phyloP scores from a whole-genome alignment of 2,888 invertebrate species.

The Callyntrura guangdongensis region DNA sequence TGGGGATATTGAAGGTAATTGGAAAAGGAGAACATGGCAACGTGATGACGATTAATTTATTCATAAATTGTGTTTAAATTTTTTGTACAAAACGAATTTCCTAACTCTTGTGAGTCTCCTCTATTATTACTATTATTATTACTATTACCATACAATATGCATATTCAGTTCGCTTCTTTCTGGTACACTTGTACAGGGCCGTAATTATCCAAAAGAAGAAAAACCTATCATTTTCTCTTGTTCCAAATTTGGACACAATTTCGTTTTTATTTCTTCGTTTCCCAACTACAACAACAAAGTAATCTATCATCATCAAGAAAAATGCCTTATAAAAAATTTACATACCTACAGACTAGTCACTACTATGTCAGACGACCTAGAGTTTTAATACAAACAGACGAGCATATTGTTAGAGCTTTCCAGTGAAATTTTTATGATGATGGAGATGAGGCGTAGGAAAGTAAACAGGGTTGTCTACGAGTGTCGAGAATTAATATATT shows the following conservation, averaged over 20 bases:
- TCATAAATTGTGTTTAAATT: conserved; percentile 52
- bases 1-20: conserved; percentile 23
- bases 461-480: not conserved
- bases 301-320: conserved; percentile 16
- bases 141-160: not conserved
- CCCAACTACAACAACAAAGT: not conserved
- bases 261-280: not conserved
- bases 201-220: conserved; percentile 21
- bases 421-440: not conserved
- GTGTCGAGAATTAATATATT: not conserved
- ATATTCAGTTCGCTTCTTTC: not conserved
- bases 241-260: conserved; percentile 39
- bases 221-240: not conserved
- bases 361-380: too few species aligned
- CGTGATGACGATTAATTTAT: conserved; percentile 60
- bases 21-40: not conserved
- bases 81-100: not conserved
- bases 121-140: not conserved
- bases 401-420: not conserved
- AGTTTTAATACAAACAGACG: not conserved
- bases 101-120: too few species aligned
- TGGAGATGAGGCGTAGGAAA: not conserved
- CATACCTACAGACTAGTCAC: too few species aligned
- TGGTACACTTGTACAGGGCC: not conserved
- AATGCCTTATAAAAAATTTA: not conserved